Base-by-base conservation (phyloP, 1,140 invertebrate genomes). In the Cherax destructor region DNA sequence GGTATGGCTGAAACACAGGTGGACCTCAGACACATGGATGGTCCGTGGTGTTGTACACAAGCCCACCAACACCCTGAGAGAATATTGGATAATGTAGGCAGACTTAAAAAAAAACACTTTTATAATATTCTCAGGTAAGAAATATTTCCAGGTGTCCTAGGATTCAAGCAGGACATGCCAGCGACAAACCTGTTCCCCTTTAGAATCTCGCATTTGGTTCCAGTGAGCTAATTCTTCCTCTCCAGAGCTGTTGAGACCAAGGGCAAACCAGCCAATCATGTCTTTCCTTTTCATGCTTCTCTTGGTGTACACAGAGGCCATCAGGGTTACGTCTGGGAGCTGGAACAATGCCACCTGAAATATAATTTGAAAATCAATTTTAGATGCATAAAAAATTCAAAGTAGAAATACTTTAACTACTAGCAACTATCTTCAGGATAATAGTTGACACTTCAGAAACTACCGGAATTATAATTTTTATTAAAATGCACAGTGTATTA, bases 261-360 rank as follows among this genome's bases (percentile, higher is more conserved):
- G 94, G 88, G 97, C 97, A 95, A 99, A 98, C 98, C 98, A 99
- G 78, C 98, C 98, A 90, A 99, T 97, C 97, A 99, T 98, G 94
- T 99, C 98, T 93, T 99, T 99, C 91, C 98, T 97, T 93, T 99
- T 99, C 95, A 99, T 98, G 93, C 97, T 97, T 89, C 97, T 96
- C 89, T 97, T 96, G 94, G 98, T 98, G 95, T 99, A 99, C 21
- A 99, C 97, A 0, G 98, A 98, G 77, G 99, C 96, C 96, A 99
- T 98, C 81, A 99, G 95, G 0, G 98, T 99, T 18, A 99, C 98
- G 93, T 99, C 98, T n/a, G 97, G 97, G 78, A 99, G 95, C 96
- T 99, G 98, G 94, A 99, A 99, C 88, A 99, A 95, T 56, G 98
- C 98, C 93, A 99, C 98, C 97, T 97, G 94, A 11, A 93, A 93